These are phyloP conservation scores for Sinopyrophorus schimmeli DNA, from an alignment of 2,888 invertebrate genomes.

Conservation along the genomic window DNA sequence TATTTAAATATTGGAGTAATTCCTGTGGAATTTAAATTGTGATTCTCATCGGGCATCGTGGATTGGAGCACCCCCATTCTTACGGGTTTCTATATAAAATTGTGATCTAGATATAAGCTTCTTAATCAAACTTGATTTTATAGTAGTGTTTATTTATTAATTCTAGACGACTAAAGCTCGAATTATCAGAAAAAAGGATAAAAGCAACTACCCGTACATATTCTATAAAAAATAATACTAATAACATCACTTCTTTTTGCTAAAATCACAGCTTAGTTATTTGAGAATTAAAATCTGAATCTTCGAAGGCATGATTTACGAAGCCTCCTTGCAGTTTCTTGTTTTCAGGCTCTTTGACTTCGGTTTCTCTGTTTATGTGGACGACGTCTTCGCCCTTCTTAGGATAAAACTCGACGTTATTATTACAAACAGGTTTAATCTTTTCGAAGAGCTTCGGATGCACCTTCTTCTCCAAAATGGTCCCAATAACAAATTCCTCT, in stretches of 20 bases:
- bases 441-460: slow-evolving; percentile 26
- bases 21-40: no score
- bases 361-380: neutral
- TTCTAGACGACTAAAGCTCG: no score
- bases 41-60: no score
- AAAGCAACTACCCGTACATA: slow-evolving; percentile 1
- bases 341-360: neutral
- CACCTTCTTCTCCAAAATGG: slow-evolving; percentile 59
- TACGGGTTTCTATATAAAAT: no score
- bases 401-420: neutral
- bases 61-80: no score
- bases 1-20: no score
- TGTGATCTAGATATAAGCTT: no score
- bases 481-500: slow-evolving; percentile 63
- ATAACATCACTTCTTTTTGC: neutral
- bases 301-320: neutral
- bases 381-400: neutral
- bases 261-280: slow-evolving; percentile 1
- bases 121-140: no score
- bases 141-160: no score
- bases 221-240: neutral
- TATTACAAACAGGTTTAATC: neutral
- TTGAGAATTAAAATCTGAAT: neutral
- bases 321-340: neutral
- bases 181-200: no score